These are phyloP conservation scores for Fistularia tabacaria DNA, from an alignment of 2,797 vertebrate genomes.

Conservation along the genomic window DNA sequence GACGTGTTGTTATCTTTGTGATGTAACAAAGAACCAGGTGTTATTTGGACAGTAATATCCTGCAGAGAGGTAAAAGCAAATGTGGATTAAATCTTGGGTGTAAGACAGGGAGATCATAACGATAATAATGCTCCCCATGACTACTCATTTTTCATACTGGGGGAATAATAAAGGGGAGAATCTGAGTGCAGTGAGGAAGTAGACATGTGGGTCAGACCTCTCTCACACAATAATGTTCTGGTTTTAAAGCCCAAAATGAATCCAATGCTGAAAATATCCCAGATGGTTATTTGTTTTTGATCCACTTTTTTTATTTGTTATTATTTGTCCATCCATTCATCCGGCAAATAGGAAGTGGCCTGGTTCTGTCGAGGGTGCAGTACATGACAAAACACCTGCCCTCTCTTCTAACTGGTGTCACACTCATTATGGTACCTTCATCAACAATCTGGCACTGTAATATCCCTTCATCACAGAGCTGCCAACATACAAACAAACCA, in stretches of 20 bases:
- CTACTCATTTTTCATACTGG: constrained; percentile 53
- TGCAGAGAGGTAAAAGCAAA: constrained; percentile 43
- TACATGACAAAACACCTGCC: constrained; percentile 62
- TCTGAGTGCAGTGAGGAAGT: constrained; percentile 15
- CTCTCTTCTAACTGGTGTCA: constrained; percentile 43
- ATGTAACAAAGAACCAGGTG: constrained; percentile 26
- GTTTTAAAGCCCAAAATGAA: constrained; percentile 13
- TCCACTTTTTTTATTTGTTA: background rate
- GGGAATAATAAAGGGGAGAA: constrained; percentile 33
- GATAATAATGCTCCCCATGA: constrained; percentile 46
- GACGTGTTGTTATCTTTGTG: constrained; percentile 20
- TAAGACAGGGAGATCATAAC: constrained; percentile 39
- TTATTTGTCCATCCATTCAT: constrained; percentile 14
- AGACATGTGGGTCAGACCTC: constrained; percentile 6
- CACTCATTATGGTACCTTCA: constrained; percentile 51
- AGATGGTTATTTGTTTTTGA: background rate
- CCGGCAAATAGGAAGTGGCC: constrained; percentile 44
- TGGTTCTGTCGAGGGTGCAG: constrained; percentile 52
- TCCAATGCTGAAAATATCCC: background rate
- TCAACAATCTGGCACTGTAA: constrained; percentile 59
- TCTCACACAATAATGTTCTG: constrained; percentile 4
- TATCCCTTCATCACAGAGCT: constrained; percentile 49
- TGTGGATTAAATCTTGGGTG: constrained; percentile 56
- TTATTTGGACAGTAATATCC: constrained; percentile 48
- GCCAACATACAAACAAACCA: constrained; percentile 58